Base-by-base conservation (phyloP, 2,797 vertebrate genomes). In the Columba guinea region DNA sequence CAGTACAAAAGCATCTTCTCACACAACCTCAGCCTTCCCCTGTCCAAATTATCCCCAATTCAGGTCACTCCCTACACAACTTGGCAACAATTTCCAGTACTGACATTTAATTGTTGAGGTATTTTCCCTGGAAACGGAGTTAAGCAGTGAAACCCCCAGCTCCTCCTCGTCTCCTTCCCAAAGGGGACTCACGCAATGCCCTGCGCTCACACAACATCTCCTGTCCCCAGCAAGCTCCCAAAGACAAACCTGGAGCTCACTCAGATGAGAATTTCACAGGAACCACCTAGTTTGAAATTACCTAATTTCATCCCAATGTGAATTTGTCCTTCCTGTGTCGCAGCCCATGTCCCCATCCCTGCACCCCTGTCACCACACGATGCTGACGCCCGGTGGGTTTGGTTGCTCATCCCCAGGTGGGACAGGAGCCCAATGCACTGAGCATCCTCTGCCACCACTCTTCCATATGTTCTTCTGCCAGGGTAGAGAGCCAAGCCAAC, bases 301-400 rank as follows among this genome's bases (percentile, higher is more conserved):
- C 12, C 24, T 18, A 39, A 0, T 52, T 15, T 17, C n/a, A 32
- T 1, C 4, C 3, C 3, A 28, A 18, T 0, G 4, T 11, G 1
- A 26, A 1, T 22, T 4, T 37, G 53, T 55, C 62, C 44, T 30
- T 51, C 7, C 48, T 28, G 1, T 3, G 23, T 13, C 3, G 0
- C 68, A 41, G 10, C 63, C 60, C 3, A 0, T 4, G 20, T 28
- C 35, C 52, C 75, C 60, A 27, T 2, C 58, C 48, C 63, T 2
- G 22, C 11, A 5, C 6, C 34, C 17, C 8, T 1, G 0, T 7
- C 1, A 5, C 59, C 44, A 16, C 1, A 0, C 0, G 0, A 7
- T 4, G 2, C 63, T n/a, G 44, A 46, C 2, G 8, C 46, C 67
- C 5, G 56, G 10, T 37, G 64, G 69, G 9, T 60, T 17, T 6